Percentiles rank a stretch among this genome's conserved stretches.
These are phyloP conservation scores for Apodemus agrarius DNA, from an alignment of 2,797 vertebrate genomes.

Conservation along the genomic window DNA sequence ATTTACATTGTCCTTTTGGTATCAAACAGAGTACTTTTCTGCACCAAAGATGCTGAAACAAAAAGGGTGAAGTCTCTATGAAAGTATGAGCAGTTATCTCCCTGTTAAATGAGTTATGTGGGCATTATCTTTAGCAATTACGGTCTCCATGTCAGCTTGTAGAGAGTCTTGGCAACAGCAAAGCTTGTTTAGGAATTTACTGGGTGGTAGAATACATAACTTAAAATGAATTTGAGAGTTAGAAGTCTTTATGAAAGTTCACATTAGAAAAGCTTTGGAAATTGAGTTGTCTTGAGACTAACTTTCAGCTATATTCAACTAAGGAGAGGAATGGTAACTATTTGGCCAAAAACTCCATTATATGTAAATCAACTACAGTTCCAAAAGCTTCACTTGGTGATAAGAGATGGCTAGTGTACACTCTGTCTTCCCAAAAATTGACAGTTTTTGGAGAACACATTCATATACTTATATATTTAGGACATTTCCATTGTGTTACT, in stretches of 20 bases:
- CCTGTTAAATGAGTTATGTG: too few species aligned
- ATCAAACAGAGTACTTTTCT: too few species aligned
- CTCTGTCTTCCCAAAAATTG: not conserved
- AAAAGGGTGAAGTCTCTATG: not conserved
- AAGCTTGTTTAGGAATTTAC: not conserved
- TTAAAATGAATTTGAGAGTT: not conserved
- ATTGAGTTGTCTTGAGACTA: not conserved
- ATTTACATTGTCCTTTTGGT: too few species aligned
- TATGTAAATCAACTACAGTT: not conserved
- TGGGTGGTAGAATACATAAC: not conserved
- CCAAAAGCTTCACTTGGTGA: not conserved
- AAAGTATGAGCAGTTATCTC: not conserved
- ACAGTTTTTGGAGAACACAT: not conserved
- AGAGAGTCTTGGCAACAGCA: too few species aligned
- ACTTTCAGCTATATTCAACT: not conserved
- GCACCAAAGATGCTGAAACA: not conserved
- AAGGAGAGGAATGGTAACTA: not conserved
- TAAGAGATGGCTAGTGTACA: not conserved
- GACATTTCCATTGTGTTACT: not conserved
- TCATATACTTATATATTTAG: not conserved
- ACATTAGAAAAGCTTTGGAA: not conserved
- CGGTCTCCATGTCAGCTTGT: too few species aligned
- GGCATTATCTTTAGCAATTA: not conserved
- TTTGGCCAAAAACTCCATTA: not conserved
- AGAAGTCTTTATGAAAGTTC: not conserved